Evolutionary conservation across 2,888 invertebrate species (phyloP), one percentile per base, ranked within the genome.

Genomic region (Stenichneumon culpator): DNA sequence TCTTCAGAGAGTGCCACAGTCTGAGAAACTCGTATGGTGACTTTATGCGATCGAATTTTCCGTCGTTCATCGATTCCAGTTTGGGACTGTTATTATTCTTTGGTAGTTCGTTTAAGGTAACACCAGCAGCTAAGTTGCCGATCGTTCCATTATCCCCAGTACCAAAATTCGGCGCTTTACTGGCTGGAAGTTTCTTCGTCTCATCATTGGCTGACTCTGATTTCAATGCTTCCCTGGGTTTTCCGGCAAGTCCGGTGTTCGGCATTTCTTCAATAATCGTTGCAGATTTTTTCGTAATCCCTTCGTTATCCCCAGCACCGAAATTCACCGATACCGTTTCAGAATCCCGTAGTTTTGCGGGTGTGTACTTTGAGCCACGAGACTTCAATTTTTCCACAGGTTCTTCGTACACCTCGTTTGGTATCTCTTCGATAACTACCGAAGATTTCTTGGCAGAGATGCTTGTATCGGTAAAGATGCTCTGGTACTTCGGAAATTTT

Each of bases 11-110:
- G 63, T 92, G 91, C 94, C 94, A 94, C 2, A 87, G 80, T 77
- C 91, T 90, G 63, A 93, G 77, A 86, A 94, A 94, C 85, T 92
- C 93, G 74, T 92, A 94, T 0, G 94, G 94, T 52, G 91, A 89
- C 39, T 87, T 84, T 22, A 90, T 83, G 11, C 83, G 85, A 3
- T 70, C 63, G 14, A 89, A 82, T 54, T 84, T n/a, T 16, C 0
- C 32, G 22, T 63, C 63, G 5, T 6, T 11, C 25, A 6, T 11
- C 16, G 9, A 19, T 28, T 75, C 22, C 5, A 32, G 1, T 16
- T 65, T 73, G 19, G n/a, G 0, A 67, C 47, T 4, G 2, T n/a
- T 1, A 44, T 69, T 19, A 14, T 69, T 44, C 14, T 25, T 14
- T 1, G 47, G 32, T 3, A 36, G 22, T 25, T 47, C 9, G 28